These are phyloP conservation scores for Metallyticus violacea DNA, from an alignment of 2,888 invertebrate species.

Conservation along the genomic window DNA sequence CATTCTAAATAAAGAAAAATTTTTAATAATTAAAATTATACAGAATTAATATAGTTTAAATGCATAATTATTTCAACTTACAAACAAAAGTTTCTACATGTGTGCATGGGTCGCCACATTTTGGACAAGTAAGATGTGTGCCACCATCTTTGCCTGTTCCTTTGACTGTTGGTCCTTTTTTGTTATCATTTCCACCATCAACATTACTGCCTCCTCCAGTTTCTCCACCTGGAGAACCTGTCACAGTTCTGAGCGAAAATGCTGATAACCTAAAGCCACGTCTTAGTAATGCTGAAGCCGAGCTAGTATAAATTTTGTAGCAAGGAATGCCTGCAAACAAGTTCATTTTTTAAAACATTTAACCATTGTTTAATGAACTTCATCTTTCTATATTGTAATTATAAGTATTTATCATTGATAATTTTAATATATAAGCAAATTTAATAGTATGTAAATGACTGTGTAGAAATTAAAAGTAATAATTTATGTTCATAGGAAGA, in stretches of 20 bases:
- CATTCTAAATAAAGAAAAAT: too few relatives aligned
- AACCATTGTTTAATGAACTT: neutral
- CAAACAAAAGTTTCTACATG: slow-evolving; percentile 96
- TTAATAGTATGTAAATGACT: too few relatives aligned
- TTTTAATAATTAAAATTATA: too few relatives aligned
- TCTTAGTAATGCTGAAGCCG: neutral
- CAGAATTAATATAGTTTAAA: too few relatives aligned
- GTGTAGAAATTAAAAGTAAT: too few relatives aligned
- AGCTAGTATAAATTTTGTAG: neutral
- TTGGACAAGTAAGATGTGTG: slow-evolving; percentile 74
- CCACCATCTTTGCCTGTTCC: slow-evolving; percentile 31
- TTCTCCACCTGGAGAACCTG: neutral
- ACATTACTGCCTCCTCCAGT: neutral
- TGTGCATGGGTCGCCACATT: slow-evolving; percentile 95
- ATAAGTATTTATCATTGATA: neutral
- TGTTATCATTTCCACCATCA: neutral
- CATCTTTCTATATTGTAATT: neutral
- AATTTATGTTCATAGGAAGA: too few relatives aligned
- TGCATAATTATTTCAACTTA: slow-evolving; percentile 45
- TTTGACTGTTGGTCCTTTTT: slow-evolving; percentile 14
- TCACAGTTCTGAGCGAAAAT: neutral
- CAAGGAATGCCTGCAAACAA: neutral
- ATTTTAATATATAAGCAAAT: too few relatives aligned
- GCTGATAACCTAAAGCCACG: slow-evolving; percentile 2
- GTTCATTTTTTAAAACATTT: too few relatives aligned